Evolutionary conservation across 2,888 invertebrate genomes (phyloP).

Genomic region (Odontothrips loti): DNA sequence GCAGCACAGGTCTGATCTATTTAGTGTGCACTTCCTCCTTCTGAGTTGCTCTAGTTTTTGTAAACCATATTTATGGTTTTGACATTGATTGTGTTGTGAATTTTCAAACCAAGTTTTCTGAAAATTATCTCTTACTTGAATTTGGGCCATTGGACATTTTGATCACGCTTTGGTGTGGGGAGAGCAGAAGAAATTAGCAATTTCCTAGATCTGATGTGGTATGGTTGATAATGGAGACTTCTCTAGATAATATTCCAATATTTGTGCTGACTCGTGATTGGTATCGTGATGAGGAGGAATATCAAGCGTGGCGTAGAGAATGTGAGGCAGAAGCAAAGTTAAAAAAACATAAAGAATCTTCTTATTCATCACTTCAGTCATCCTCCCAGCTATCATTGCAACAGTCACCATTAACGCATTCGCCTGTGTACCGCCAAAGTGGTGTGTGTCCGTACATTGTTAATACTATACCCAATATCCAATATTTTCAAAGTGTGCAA

Average conservation of each 20-base stretch:
- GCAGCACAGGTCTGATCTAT: neutral
- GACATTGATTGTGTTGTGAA: neutral
- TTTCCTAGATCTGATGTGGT: too few species aligned
- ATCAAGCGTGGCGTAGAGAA: conserved; percentile 20
- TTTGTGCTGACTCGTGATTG: conserved; percentile 47
- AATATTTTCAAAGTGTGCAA: neutral
- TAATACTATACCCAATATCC: neutral
- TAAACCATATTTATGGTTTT: neutral
- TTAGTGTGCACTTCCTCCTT: neutral
- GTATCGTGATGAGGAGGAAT: conserved; percentile 44
- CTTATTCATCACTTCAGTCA: conserved; percentile 30
- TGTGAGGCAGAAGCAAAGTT: conserved; percentile 15
- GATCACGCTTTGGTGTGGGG: too few species aligned
- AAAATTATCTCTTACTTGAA: neutral
- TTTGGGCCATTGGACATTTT: neutral
- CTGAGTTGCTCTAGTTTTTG: neutral
- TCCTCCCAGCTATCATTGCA: conserved; percentile 25
- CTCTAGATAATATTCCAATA: conserved; percentile 46
- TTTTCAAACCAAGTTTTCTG: neutral
- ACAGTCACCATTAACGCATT: conserved; percentile 12
- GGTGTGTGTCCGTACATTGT: conserved; percentile 22
- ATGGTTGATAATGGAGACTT: conserved; percentile 41
- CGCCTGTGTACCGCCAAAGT: conserved; percentile 8
- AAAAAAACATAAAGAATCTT: conserved; percentile 24
- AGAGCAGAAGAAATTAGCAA: too few species aligned